Percentiles rank a stretch among this genome's conserved stretches.
Evolutionary conservation across 2,797 vertebrate species (phyloP).

Genomic region (Chiloscyllium punctatum): DNA sequence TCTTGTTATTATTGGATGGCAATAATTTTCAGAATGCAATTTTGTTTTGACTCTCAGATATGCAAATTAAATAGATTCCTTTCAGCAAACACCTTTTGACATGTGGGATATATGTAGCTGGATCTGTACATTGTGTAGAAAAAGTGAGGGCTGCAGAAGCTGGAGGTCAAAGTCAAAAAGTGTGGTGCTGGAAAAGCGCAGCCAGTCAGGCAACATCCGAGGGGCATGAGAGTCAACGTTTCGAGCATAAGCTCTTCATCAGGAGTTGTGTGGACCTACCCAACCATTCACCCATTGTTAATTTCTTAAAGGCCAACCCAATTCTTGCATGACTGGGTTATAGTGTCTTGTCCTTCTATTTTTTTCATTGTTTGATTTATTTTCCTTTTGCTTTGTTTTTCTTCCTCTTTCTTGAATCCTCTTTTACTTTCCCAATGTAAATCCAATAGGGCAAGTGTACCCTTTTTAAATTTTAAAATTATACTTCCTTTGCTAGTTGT

Average conservation of each 20-base stretch:
- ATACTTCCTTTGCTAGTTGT: background rate
- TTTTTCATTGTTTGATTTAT: background rate
- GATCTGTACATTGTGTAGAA: background rate
- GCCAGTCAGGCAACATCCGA: no score
- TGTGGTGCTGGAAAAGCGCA: no score
- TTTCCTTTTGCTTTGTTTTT: background rate
- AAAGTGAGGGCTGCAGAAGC: no score
- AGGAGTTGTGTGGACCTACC: no score
- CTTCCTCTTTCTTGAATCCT: background rate
- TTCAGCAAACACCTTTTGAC: background rate
- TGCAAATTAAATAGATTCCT: background rate
- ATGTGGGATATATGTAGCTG: no score
- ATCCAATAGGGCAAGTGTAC: background rate
- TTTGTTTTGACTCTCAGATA: background rate
- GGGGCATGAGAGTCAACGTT: no score
- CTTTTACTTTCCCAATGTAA: background rate
- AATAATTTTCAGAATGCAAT: background rate
- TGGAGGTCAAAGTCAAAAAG: no score
- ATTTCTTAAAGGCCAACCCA: background rate
- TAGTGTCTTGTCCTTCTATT: background rate
- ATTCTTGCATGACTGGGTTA: no score
- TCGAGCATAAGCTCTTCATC: no score
- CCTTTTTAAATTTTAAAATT: background rate
- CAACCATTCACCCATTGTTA: background rate
- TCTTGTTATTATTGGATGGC: background rate